These are phyloP conservation scores for Platichthys stellatus DNA, from an alignment of 2,113 vertebrate species.

Conservation along the genomic window DNA sequence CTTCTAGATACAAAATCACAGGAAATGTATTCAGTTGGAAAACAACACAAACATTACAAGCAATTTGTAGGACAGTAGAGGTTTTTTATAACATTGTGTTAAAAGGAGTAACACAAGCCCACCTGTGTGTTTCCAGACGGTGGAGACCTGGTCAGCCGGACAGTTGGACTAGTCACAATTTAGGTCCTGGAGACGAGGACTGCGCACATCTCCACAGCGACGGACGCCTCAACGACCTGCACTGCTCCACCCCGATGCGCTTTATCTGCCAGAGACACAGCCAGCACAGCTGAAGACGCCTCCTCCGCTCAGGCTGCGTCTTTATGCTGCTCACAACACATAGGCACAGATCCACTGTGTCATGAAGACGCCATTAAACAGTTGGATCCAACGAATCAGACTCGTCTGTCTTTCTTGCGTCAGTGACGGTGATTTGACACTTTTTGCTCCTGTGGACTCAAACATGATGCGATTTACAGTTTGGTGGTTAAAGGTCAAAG, in stretches of 20 bases:
- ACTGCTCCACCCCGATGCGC: conserved; percentile 43
- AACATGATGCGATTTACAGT: too few relatives aligned
- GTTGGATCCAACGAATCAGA: neutral
- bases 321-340: neutral
- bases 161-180: conserved; percentile 44
- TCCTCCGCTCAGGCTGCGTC: neutral
- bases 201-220: conserved; percentile 50
- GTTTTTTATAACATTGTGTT: too few relatives aligned
- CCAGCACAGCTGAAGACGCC: neutral
- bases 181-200: conserved; percentile 47
- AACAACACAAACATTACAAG: too few relatives aligned
- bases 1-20: too few relatives aligned
- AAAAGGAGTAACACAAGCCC: too few relatives aligned
- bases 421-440: too few relatives aligned
- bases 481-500: too few relatives aligned
- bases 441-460: too few relatives aligned
- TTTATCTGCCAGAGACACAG: conserved; percentile 62
- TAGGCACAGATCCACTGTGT: neutral
- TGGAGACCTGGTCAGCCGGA: conserved; percentile 62
- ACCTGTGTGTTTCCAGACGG: conserved; percentile 20
- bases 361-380: neutral
- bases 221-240: conserved; percentile 64
- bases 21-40: too few relatives aligned
- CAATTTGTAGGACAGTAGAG: too few relatives aligned
- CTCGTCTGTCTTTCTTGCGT: too few relatives aligned